Evolutionary conservation across 92 coral and sea anemone species (phyloP).

Genomic region (Actinostola sp.): DNA sequence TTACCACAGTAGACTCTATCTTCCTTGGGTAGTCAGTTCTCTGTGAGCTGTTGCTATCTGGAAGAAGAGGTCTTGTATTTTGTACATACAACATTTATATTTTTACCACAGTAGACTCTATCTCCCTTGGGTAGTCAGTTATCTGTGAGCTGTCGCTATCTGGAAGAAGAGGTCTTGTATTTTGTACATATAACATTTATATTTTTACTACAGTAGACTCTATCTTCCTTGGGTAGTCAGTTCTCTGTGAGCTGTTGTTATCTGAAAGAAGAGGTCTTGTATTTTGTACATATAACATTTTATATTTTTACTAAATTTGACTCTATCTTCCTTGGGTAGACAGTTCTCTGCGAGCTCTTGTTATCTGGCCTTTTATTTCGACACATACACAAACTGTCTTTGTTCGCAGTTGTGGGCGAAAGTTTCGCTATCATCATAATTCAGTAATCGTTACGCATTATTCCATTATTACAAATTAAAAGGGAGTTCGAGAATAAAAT

Average conservation of each 20-base stretch:
- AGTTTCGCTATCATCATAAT: too few species aligned
- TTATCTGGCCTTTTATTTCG: too few species aligned
- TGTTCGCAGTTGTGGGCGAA: too few species aligned
- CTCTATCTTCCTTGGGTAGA: conserved; percentile 14
- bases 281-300: neutral
- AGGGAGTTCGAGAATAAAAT: too few species aligned
- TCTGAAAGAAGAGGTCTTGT: conserved; percentile 6
- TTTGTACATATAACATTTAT: too few species aligned
- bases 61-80: conserved; percentile 6
- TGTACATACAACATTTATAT: neutral
- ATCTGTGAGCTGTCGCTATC: neutral
- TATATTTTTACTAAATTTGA: neutral
- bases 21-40: conserved; percentile 19
- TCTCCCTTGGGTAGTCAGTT: conserved; percentile 13
- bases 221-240: conserved; percentile 19
- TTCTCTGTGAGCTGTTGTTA: conserved; percentile 17
- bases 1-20: neutral
- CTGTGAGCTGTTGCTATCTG: conserved; percentile 18
- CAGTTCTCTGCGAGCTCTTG: too few species aligned
- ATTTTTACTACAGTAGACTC: conserved; percentile 1
- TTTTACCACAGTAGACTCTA: neutral
- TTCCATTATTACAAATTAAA: too few species aligned
- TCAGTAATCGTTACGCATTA: too few species aligned
- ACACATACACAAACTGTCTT: too few species aligned
- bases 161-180: too few species aligned